Conservation (phyloP, 2,797 vertebrate genomes). For the Lagocephalus sceleratus region DNA sequence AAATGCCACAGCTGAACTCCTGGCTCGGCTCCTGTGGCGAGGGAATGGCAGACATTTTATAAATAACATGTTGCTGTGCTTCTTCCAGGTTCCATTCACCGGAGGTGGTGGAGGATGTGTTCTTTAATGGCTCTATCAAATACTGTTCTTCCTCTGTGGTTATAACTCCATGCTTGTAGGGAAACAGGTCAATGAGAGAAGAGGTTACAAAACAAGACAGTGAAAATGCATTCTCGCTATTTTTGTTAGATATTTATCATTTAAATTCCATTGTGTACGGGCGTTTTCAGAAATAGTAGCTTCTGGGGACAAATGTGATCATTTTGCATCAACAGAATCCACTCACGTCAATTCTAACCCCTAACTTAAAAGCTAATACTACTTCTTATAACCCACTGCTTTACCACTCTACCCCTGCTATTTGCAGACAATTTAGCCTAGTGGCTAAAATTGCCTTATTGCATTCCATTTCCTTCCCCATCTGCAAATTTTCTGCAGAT, state of each 20-base stretch:
- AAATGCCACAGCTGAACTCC: slow-evolving; percentile 91
- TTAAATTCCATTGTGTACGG: neutral
- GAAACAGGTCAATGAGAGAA: slow-evolving; percentile 32
- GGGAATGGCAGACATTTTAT: slow-evolving; percentile 93
- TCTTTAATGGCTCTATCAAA: slow-evolving; percentile 98
- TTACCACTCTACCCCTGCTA: too few relatives aligned
- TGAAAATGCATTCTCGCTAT: slow-evolving; percentile 24
- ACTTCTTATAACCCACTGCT: too few relatives aligned
- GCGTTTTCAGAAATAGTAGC: too few relatives aligned
- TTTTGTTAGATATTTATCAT: neutral
- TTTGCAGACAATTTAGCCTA: too few relatives aligned
- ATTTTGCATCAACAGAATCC: too few relatives aligned
- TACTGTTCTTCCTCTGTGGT: slow-evolving; percentile 98
- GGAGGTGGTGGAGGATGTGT: slow-evolving; percentile 84
- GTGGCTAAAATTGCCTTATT: too few relatives aligned
- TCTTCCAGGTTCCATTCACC: slow-evolving; percentile 85
- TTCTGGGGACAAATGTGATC: too few relatives aligned
- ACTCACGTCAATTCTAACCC: too few relatives aligned
- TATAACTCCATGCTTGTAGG: slow-evolving; percentile 92
- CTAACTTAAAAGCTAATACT: too few relatives aligned
- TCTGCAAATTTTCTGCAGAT: too few relatives aligned
- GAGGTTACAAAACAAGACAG: neutral
- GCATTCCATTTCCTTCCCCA: too few relatives aligned
- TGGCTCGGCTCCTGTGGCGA: slow-evolving; percentile 84
- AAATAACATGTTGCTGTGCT: slow-evolving; percentile 97